Evolutionary conservation across 1,140 invertebrate genomes (phyloP), one percentile per base, ranked within the genome.

Genomic region (Steinernema feltiae): DNA sequence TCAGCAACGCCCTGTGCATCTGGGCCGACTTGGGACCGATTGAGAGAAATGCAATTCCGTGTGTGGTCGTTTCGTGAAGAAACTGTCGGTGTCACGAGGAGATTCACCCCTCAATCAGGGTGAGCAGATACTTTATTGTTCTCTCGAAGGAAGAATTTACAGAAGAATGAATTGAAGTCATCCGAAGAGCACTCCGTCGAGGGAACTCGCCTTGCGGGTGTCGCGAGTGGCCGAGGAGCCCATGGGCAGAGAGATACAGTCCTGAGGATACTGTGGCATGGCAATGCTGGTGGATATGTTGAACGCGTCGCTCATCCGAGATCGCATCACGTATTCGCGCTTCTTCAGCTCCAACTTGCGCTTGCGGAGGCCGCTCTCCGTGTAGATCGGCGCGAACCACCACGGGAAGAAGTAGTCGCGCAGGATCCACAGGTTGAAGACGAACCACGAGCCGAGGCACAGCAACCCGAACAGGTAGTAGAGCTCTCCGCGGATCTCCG

Each of bases 401-500:
- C 79, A 80, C 3, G 79, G 79, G 69, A 82, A 80, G 72, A 80
- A 80, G 74, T 80, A 80, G 41, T 80, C 79, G 21, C 79, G 79
- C 21, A 80, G 76, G 46, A 82, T 72, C 79, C 79, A 80, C 21
- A 80, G 30, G 32, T 80, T 80, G 76, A 80, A 80, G 27, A 71
- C 80, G 21, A 80, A 69, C 79, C 79, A 80, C 35, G 27, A 69
- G 27, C 53, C n/a, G 30, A 80, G 48, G 29, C 79, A 80, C 29
- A 76, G 53, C 48, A 80, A 30, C 27, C 79, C 79, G 48, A 81
- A 80, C 29, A 69, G 46, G 78, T 79, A 79, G 46, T 72, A 80
- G 73, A 79, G 78, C 53, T 72, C 71, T 31, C 48, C 27, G 32
- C 79, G 79, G 53, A 78, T 46, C 76, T 80, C 78, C 17, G 75